Evolutionary conservation across 2,888 invertebrate genomes (phyloP), one percentile per base, ranked within the genome.

Genomic region (Drosophila conformis): DNA sequence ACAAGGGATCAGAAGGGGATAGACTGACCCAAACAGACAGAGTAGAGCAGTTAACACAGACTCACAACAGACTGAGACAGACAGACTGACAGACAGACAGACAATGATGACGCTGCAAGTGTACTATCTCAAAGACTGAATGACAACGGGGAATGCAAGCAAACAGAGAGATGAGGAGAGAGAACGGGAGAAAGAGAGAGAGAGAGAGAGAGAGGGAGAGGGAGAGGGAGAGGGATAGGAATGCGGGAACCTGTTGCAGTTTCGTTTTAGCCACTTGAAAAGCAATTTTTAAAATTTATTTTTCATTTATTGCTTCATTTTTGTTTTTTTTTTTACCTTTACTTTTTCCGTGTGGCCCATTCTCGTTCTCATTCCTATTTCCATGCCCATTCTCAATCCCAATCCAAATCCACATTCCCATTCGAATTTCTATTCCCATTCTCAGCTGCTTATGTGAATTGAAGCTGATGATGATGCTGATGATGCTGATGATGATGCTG

Each of bases 281-380:
- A 89, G 73, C 73, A 84, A 83, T 89, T 85, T 83, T 71, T 64
- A 54, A 84, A 85, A 89, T 84, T 84, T 87, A 77, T 89, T 89
- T 87, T 77, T 75, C 84, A 85, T 89, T 89, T 85, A 89, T 85
- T 87, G 89, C 82, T 89, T 85, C 73, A 87, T 85, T 89, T 89
- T 89, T 81, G 76, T 83, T 84, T 69, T 54, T 35, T 35, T 33
- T 11, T 42, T 42, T 36, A 36, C 46, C 42, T 59, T 38, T 79
- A 76, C 58, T 63, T 79, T 74, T 80, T 76, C 73, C 62, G 80
- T 82, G 77, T 78, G 76, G 65, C 72, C 65, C 69, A 59, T 80
- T 85, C 71, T 59, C 51, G 54, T 40, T 58, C 53, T 10, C 57
- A 13, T n/a, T 11, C 8, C 31, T 21, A 18, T 18, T 15, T 1